Conservation (phyloP, 2,113 vertebrate genomes). For the Toxotes chatareus region DNA sequence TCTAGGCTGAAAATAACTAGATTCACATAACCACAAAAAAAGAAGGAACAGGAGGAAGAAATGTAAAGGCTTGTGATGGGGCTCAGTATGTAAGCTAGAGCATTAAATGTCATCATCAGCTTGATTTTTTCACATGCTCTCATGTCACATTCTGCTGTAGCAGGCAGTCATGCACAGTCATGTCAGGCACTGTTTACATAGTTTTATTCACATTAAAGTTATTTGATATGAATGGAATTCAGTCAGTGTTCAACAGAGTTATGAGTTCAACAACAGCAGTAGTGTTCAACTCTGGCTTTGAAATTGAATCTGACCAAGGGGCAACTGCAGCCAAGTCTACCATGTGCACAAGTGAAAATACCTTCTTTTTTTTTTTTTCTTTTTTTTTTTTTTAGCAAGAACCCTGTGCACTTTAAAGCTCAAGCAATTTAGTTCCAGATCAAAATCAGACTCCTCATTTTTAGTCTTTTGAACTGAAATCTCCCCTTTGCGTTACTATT, state of each 20-base stretch:
- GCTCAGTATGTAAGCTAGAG: neutral
- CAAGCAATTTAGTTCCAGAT: neutral
- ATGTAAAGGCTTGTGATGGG: neutral
- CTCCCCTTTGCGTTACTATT: neutral
- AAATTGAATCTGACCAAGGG: neutral
- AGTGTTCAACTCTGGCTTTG: neutral
- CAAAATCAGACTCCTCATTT: neutral
- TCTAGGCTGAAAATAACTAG: neutral
- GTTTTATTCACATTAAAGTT: neutral
- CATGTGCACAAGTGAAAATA: neutral
- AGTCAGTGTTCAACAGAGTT: too few relatives aligned
- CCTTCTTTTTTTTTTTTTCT: too few relatives aligned
- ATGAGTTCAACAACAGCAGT: neutral
- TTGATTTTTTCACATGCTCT: neutral
- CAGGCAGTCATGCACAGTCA: neutral
- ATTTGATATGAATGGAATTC: neutral
- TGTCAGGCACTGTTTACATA: neutral
- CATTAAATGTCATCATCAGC: neutral
- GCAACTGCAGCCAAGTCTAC: neutral
- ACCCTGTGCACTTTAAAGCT: neutral
- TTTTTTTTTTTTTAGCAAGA: too few relatives aligned
- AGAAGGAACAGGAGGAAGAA: rapidly evolving
- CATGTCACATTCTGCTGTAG: neutral
- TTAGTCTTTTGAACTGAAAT: neutral
- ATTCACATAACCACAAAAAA: neutral